A percentile compares a stretch with the other conserved stretches of the same genome.
These are phyloP conservation scores for Charanyca ferruginea DNA, from an alignment of 2,888 invertebrate genomes.

Conservation along the genomic window DNA sequence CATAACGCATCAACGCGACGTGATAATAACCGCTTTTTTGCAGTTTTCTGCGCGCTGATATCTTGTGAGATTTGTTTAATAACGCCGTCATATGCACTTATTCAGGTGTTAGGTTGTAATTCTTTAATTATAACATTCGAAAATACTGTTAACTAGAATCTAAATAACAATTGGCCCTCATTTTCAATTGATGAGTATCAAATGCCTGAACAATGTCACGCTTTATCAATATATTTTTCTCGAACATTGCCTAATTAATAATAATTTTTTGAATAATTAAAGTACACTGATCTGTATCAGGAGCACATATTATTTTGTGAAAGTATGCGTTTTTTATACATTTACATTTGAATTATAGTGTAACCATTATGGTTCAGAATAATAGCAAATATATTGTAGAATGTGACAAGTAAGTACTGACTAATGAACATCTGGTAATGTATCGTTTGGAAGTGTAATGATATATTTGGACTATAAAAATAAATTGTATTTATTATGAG, in stretches of 20 bases:
- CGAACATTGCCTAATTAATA: slow-evolving; percentile 1
- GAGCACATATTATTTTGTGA: background rate
- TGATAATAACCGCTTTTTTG: too few relatives aligned
- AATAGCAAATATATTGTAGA: background rate
- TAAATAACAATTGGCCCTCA: background rate
- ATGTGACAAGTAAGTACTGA: slow-evolving; percentile 5
- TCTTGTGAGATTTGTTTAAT: background rate
- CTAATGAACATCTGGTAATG: slow-evolving; percentile 17
- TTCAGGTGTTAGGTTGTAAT: slow-evolving; percentile 9
- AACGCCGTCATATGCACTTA: background rate
- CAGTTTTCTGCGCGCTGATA: too few relatives aligned
- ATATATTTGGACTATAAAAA: slow-evolving; percentile 3
- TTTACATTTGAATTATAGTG: slow-evolving; percentile 13
- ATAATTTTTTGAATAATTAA: too few relatives aligned
- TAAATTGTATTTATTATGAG: background rate
- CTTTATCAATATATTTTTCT: background rate
- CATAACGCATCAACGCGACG: too few relatives aligned
- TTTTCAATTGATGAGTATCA: background rate
- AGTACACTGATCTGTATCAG: background rate
- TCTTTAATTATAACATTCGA: slow-evolving; percentile 10
- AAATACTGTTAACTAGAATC: background rate
- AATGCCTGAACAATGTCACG: background rate
- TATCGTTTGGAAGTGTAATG: slow-evolving; percentile 2
- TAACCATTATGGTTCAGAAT: slow-evolving; percentile 11
- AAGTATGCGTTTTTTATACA: slow-evolving; percentile 22